These are phyloP conservation scores for Lasioglossum vierecki DNA, from an alignment of 2,888 invertebrate genomes.

Conservation along the genomic window DNA sequence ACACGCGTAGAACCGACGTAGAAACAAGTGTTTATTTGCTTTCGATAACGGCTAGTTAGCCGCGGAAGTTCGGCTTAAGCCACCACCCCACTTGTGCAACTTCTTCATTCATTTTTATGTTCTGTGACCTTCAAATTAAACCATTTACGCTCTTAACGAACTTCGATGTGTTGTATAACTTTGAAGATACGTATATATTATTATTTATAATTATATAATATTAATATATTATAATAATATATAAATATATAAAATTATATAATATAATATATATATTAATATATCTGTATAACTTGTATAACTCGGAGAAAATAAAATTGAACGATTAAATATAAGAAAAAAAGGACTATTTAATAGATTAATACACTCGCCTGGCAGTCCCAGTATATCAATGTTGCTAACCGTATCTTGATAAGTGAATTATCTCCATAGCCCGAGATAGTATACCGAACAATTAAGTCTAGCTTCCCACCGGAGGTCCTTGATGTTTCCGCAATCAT, in stretches of 20 bases:
- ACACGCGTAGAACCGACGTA: background rate
- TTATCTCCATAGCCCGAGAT: background rate
- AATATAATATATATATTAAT: no score
- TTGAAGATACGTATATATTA: no score
- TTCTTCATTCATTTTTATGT: background rate
- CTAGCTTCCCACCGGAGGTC: background rate
- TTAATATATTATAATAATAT: no score
- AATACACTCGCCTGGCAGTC: background rate
- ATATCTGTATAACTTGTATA: no score
- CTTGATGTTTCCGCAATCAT: background rate
- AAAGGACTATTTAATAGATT: background rate
- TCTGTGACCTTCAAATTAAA: background rate
- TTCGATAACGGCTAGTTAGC: background rate
- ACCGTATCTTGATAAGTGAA: background rate
- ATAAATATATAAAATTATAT: no score
- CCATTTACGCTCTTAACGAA: background rate
- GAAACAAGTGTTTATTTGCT: conserved; percentile 20
- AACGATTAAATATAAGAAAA: background rate
- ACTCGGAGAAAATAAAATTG: no score
- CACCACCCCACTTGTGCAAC: background rate
- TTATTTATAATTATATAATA: no score
- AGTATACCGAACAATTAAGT: background rate
- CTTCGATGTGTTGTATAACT: background rate
- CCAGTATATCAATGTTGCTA: background rate
- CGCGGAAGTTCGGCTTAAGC: conserved; percentile 2